These are phyloP conservation scores for Copidosoma floridanum DNA, from an alignment of 1,140 invertebrate species.

Conservation along the genomic window DNA sequence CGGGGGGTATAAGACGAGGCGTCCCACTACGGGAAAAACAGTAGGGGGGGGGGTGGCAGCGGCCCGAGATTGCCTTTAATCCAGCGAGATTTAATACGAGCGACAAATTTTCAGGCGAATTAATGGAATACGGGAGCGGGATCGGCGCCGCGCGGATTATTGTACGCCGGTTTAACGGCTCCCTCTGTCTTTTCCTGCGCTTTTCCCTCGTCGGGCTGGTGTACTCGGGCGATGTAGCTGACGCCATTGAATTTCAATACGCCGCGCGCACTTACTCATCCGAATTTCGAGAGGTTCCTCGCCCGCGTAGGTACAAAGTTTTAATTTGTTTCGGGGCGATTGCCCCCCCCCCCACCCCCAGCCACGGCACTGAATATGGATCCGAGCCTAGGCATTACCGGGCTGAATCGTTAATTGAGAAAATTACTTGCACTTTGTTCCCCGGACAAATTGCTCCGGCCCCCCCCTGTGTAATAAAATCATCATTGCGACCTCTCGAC, in stretches of 20 bases:
- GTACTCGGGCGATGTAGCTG: slow-evolving; percentile 25
- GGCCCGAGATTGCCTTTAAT: slow-evolving; percentile 52
- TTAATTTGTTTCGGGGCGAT: slow-evolving; percentile 26
- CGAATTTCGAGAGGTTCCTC: slow-evolving; percentile 26
- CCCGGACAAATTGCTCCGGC: too few relatives aligned
- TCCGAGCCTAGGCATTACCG: background rate
- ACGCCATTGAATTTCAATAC: slow-evolving; percentile 30
- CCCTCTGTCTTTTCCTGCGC: slow-evolving; percentile 38
- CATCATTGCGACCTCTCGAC: too few relatives aligned
- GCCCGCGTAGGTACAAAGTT: slow-evolving; percentile 13
- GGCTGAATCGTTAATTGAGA: slow-evolving; percentile 12
- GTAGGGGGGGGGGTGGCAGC: slow-evolving; percentile 21
- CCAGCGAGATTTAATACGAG: slow-evolving; percentile 53
- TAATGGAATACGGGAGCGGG: slow-evolving; percentile 49
- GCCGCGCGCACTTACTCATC: slow-evolving; percentile 23
- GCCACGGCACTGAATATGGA: slow-evolving; percentile 24
- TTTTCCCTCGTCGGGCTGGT: slow-evolving; percentile 17
- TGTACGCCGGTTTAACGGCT: slow-evolving; percentile 53
- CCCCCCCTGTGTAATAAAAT: too few relatives aligned
- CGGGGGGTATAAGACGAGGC: too few relatives aligned
- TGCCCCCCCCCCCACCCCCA: too few relatives aligned
- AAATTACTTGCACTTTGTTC: too few relatives aligned
- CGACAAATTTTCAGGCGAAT: slow-evolving; percentile 54
- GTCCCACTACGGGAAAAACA: too few relatives aligned
- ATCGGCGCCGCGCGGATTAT: slow-evolving; percentile 53